Evolutionary conservation across 2,888 invertebrate genomes (phyloP), one percentile per base, ranked within the genome.

Genomic region (Branchellion lobata): DNA sequence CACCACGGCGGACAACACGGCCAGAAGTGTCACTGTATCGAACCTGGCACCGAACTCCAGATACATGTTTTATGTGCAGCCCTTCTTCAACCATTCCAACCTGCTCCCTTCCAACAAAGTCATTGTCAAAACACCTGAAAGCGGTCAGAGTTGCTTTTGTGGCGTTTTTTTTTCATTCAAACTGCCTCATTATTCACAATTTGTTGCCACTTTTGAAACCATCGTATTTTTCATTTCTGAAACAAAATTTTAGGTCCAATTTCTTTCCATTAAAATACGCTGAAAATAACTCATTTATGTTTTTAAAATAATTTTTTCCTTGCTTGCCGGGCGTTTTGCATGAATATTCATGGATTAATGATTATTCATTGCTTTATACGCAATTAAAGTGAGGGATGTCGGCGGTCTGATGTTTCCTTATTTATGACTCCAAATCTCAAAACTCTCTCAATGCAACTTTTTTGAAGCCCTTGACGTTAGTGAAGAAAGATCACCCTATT

Each of bases 11-110:
- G 80, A 79, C 11, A 76, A 74, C 51, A 74, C 74, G 33, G 80
- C 83, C 18, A 84, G 83, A 2, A 82, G 83, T 21, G 84, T 84
- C 80, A 84, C 86, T 1, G 84, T 89, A 90, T 92, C 92, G 81
- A 92, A 92, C 84, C 90, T 96, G 86, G 89, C 91, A 85, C 93
- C 94, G 88, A 94, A 92, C 89, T 92, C 93, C 83, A 91, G 92
- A 87, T 96, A 96, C 89, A 93, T 95, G 89, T 94, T 96, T 89
- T 94, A 95, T 89, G 91, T 96, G 83, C 91, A 94, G 85, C 96
- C 96, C 80, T 96, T 94, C 89, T 94, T 92, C 88, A 93, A 92
- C 87, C 92, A 91, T 85, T 92, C 94, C 81, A 94, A 94, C 88
- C 95, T 94, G 82, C 92, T 92, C 85, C 94, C 94, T 72, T 94